A percentile compares a stretch with the other conserved stretches of the same genome.
phyloP scores from a whole-genome alignment of 1,140 invertebrate species.

The Plutomurus gul region DNA sequence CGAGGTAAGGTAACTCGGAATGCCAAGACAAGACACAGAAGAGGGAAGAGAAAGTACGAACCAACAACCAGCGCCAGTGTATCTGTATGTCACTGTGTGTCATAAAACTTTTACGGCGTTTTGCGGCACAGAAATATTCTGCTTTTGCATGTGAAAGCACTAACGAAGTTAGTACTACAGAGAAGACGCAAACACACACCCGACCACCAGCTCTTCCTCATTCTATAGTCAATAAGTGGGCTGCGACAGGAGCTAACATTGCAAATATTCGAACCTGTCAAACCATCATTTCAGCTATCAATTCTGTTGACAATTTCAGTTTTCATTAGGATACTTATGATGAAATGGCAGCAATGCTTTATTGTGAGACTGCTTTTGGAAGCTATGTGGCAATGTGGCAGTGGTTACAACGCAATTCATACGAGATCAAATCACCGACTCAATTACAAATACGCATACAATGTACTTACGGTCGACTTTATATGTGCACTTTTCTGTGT shows the following conservation, averaged over 20 bases:
- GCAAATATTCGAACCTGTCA: background rate
- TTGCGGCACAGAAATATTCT: slow-evolving; percentile 5
- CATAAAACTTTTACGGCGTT: slow-evolving; percentile 36
- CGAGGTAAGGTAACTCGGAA: background rate
- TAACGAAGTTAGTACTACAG: background rate
- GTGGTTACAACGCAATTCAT: no score
- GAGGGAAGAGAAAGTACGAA: background rate
- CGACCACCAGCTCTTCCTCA: background rate
- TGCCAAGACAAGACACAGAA: slow-evolving; percentile 21
- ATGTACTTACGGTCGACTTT: no score
- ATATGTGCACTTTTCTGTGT: no score
- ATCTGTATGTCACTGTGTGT: slow-evolving; percentile 4
- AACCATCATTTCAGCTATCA: background rate
- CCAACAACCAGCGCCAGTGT: background rate
- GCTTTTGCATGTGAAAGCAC: slow-evolving; percentile 13
- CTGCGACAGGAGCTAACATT: background rate
- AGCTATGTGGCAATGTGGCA: no score
- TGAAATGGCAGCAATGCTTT: background rate
- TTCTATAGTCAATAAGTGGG: background rate
- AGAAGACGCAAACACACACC: background rate
- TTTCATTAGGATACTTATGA: slow-evolving; percentile 9
- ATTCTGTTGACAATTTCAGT: no score
- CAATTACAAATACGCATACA: no score
- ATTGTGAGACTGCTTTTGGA: background rate
- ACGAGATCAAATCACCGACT: no score